These are phyloP conservation scores for Ammodramus savannarum DNA, from an alignment of 2,113 vertebrate genomes.

Conservation along the genomic window DNA sequence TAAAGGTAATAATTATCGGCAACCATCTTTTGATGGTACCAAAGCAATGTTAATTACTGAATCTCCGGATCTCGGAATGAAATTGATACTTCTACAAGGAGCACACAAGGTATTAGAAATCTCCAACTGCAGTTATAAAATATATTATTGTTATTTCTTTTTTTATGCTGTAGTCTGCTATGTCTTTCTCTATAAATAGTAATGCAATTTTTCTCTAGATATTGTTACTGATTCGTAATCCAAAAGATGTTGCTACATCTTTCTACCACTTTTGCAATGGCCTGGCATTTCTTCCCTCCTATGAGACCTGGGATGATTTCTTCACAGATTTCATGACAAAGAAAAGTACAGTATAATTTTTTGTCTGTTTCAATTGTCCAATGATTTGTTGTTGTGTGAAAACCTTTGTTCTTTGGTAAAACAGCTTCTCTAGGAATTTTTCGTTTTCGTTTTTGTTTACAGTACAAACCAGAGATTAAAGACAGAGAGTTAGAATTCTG, in stretches of 20 bases:
- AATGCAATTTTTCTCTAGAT: not conserved
- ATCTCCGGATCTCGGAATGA: no score
- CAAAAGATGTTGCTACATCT: slow-evolving; percentile 59
- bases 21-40: no score
- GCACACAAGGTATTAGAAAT: no score
- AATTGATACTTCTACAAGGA: no score
- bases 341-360: slow-evolving; percentile 24
- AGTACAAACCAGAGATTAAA: not conserved
- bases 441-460: not conserved
- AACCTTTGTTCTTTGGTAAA: not conserved
- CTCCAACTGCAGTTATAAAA: no score
- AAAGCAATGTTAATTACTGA: no score
- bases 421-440: not conserved
- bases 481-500: not conserved
- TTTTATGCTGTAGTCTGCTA: not conserved
- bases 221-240: slow-evolving; percentile 53
- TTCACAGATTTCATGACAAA: slow-evolving; percentile 48
- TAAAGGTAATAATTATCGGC: no score
- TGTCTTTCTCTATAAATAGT: not conserved
- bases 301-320: slow-evolving; percentile 47
- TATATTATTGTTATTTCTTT: no score
- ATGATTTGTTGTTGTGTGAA: not conserved
- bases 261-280: slow-evolving; percentile 47
- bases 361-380: not conserved
- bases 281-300: not conserved